A percentile compares a stretch with the other conserved stretches of the same genome.
Conservation (phyloP, 2,797 vertebrate genomes). For the Darevskia mixta region DNA sequence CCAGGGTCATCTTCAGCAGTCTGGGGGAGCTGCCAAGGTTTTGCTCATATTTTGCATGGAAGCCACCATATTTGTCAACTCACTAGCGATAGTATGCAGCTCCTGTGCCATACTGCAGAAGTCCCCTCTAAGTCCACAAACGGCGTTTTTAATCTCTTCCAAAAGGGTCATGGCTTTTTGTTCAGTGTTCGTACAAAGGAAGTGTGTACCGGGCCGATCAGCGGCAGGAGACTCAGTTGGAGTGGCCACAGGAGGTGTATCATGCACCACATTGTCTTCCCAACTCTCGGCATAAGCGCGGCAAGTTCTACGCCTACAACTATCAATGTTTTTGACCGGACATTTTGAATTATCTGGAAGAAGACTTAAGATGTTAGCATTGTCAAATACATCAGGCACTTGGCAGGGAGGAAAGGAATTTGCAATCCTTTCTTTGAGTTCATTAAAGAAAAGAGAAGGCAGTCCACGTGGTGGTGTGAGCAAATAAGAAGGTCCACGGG, state of each 20-base stretch:
- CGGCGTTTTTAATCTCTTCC: slow-evolving; percentile 55
- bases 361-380: slow-evolving; percentile 19
- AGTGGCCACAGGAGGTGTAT: not conserved
- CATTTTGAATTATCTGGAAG: slow-evolving; percentile 45
- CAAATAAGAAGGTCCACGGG: slow-evolving; percentile 43
- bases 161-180: slow-evolving; percentile 29
- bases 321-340: slow-evolving; percentile 15
- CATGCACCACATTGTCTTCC: slow-evolving; percentile 28
- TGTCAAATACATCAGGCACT: slow-evolving; percentile 35
- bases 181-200: not conserved
- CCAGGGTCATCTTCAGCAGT: slow-evolving; percentile 5
- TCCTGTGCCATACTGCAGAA: slow-evolving; percentile 53
- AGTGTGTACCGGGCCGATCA: not conserved
- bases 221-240: not conserved
- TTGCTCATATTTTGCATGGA: slow-evolving; percentile 11
- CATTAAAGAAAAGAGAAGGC: slow-evolving; percentile 31
- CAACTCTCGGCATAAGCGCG: not conserved
- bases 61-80: slow-evolving; percentile 34
- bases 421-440: slow-evolving; percentile 20
- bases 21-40: not conserved
- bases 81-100: slow-evolving; percentile 42
- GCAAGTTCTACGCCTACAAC: slow-evolving; percentile 31
- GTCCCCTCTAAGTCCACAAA: slow-evolving; percentile 55
- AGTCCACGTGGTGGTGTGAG: slow-evolving; percentile 19
- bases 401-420: slow-evolving; percentile 21